Percentiles rank a stretch among this genome's conserved stretches.
Evolutionary conservation across 2,797 vertebrate species (phyloP).

Genomic region (Heterohyrax brucei): DNA sequence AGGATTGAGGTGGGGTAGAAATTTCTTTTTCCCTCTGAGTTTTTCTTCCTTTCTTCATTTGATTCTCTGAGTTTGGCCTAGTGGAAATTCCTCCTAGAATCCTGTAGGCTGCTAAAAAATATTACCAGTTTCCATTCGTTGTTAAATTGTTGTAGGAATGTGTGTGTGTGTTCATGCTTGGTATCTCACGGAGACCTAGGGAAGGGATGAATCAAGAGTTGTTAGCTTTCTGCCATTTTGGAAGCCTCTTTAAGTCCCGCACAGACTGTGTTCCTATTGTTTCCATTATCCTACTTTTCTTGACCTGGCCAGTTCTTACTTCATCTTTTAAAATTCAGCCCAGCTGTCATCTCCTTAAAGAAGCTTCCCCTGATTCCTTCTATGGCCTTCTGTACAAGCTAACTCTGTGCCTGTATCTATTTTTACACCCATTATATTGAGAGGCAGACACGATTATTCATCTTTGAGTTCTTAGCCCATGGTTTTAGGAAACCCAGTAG

Average conservation of each 20-base stretch:
- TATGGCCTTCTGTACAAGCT: neutral
- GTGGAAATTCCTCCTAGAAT: neutral
- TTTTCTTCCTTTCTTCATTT: neutral
- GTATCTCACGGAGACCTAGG: neutral
- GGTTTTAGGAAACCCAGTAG: neutral
- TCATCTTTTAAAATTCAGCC: neutral
- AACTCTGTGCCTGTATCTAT: neutral
- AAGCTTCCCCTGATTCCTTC: neutral
- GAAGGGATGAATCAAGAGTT: neutral
- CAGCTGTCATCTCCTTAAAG: neutral
- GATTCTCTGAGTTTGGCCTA: neutral
- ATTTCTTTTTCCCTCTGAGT: neutral
- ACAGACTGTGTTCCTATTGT: neutral
- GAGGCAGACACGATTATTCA: neutral
- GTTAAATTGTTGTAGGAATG: neutral
- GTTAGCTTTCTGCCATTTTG: neutral
- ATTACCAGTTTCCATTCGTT: neutral
- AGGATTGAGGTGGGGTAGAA: neutral
- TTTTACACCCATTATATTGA: neutral
- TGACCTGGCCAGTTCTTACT: neutral
- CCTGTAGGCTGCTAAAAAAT: neutral
- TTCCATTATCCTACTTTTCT: neutral
- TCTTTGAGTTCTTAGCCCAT: neutral
- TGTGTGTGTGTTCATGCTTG: neutral
- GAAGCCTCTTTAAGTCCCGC: neutral